These are phyloP conservation scores for Scaptomyza cyrtandrae DNA, from an alignment of 2,888 invertebrate species.

Conservation along the genomic window DNA sequence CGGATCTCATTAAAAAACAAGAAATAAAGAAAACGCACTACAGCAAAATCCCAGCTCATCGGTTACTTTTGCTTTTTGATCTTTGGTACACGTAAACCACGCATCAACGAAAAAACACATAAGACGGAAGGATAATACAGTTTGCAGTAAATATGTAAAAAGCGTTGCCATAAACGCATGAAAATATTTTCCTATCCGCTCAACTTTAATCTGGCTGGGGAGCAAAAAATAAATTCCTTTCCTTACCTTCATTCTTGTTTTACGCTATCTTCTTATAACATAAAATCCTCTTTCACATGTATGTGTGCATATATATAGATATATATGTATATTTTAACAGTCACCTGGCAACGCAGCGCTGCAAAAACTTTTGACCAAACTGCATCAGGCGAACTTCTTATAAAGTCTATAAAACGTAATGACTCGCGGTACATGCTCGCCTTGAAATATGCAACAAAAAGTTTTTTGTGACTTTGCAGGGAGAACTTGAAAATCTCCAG, in stretches of 20 bases:
- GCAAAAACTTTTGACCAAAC: slow-evolving; percentile 68
- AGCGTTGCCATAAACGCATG: slow-evolving; percentile 30
- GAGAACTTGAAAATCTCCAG: neutral
- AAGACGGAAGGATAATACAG: slow-evolving; percentile 34
- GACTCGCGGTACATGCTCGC: slow-evolving; percentile 73
- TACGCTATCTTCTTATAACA: slow-evolving; percentile 12
- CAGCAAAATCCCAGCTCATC: slow-evolving; percentile 18
- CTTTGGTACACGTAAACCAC: neutral
- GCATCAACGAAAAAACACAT: slow-evolving; percentile 26
- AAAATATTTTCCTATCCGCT: slow-evolving; percentile 39
- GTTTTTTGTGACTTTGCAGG: slow-evolving; percentile 62
- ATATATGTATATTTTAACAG: slow-evolving; percentile 14
- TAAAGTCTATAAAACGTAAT: slow-evolving; percentile 77
- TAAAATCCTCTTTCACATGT: slow-evolving; percentile 15
- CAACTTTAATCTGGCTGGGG: slow-evolving; percentile 36
- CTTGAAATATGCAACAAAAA: slow-evolving; percentile 72
- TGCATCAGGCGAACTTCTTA: slow-evolving; percentile 72
- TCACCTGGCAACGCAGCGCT: slow-evolving; percentile 52
- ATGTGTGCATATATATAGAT: slow-evolving; percentile 4
- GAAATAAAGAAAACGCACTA: neutral
- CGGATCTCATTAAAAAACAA: neutral
- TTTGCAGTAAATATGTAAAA: neutral
- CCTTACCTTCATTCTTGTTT: slow-evolving; percentile 14
- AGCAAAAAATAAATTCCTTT: slow-evolving; percentile 16
- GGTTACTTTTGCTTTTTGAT: slow-evolving; percentile 16